Evolutionary conservation across 2,797 vertebrate species (phyloP).

Genomic region (Furcifer pardalis): DNA sequence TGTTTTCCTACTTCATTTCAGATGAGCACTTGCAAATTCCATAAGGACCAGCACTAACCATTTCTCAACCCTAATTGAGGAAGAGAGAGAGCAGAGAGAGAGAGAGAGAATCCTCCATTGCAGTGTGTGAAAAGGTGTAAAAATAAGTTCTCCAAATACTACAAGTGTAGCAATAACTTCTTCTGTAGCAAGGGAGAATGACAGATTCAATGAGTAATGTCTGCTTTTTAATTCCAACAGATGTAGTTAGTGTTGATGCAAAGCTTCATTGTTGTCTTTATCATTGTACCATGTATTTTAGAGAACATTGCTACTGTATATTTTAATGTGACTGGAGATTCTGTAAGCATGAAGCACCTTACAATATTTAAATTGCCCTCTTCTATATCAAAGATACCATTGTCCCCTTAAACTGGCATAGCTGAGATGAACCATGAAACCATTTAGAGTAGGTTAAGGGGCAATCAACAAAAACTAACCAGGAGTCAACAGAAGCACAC

Average conservation of each 20-base stretch:
- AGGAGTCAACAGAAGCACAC: neutral
- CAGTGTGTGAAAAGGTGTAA: neutral
- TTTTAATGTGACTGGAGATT: too few species aligned
- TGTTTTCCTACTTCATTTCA: constrained; percentile 11
- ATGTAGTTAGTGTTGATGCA: constrained; percentile 31
- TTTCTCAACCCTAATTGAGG: neutral
- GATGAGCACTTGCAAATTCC: constrained; percentile 20
- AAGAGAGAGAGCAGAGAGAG: neutral
- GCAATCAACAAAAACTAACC: neutral
- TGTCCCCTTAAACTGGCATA: neutral
- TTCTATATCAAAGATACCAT: neutral
- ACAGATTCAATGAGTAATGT: constrained; percentile 58
- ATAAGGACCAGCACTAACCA: neutral
- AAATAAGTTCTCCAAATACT: constrained; percentile 56
- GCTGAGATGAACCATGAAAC: neutral
- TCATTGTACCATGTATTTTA: neutral
- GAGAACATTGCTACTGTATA: too few species aligned
- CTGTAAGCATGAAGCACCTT: too few species aligned
- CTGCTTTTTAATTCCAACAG: constrained; percentile 57
- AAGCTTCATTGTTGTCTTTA: neutral
- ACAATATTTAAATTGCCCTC: neutral
- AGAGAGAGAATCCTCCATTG: neutral
- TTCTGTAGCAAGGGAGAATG: constrained; percentile 43
- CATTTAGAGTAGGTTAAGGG: neutral
- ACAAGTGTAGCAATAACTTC: constrained; percentile 55